Conservation (phyloP, 64 coral and sea anemone species). For the Pocillopora damicornis region DNA sequence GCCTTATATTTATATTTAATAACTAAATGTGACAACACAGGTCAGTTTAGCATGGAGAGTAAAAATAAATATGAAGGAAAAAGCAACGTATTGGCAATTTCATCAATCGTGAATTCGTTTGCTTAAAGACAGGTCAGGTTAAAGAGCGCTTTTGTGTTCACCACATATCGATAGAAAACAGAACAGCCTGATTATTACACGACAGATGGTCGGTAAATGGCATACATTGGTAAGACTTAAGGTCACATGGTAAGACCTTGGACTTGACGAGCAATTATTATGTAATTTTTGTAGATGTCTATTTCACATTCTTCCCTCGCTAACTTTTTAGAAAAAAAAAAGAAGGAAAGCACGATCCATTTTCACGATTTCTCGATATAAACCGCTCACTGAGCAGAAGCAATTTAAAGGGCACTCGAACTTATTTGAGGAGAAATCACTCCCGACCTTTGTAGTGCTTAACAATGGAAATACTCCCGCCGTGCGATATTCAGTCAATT, state of each 20-base stretch:
- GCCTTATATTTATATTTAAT: conserved; percentile 30
- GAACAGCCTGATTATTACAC: neutral
- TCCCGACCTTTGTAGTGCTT: neutral
- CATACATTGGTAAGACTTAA: neutral
- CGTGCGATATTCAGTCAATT: conserved; percentile 18
- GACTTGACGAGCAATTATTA: neutral
- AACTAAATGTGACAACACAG: conserved; percentile 22
- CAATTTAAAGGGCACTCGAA: conserved; percentile 23
- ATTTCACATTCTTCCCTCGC: neutral
- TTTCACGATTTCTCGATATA: neutral
- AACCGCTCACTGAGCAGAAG: neutral
- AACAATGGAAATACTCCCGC: conserved; percentile 4
- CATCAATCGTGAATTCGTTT: neutral
- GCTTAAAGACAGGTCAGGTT: neutral
- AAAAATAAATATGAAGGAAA: conserved; percentile 11
- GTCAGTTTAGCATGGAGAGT: conserved; percentile 14
- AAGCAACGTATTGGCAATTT: conserved; percentile 4
- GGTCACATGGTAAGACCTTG: conserved; percentile 3
- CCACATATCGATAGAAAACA: neutral
- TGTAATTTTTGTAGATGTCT: neutral
- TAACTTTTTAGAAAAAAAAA: neutral
- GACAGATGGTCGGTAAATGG: conserved; percentile 16
- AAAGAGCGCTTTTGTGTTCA: neutral
- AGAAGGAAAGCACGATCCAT: neutral
- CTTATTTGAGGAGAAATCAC: neutral